phyloP scores from a whole-genome alignment of 2,113 vertebrate genomes.

The Malaclemys terrapin region DNA sequence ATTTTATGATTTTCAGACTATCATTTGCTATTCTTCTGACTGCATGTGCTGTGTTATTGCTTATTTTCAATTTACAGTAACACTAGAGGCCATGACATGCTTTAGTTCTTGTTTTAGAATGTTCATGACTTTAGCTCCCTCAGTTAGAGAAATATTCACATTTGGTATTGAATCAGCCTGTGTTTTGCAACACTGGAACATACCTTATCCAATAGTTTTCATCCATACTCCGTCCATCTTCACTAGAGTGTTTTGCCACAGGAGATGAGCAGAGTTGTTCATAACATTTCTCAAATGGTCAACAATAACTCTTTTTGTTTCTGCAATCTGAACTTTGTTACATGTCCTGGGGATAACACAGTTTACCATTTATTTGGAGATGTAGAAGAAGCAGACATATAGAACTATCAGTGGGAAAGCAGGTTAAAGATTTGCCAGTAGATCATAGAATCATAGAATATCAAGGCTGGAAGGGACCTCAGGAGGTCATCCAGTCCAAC shows the following conservation, averaged over 20 bases:
- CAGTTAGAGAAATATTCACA: not conserved
- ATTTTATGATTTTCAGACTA: not conserved
- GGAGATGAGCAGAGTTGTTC: not conserved
- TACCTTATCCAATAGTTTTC: conserved; percentile 9
- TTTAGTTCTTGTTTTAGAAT: not conserved
- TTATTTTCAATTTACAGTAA: not conserved
- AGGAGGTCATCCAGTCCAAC: too few relatives aligned
- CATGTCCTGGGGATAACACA: conserved; percentile 14
- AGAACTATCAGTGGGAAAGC: not conserved
- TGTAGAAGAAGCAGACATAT: not conserved
- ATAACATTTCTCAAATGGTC: conserved; percentile 55
- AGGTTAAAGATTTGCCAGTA: not conserved
- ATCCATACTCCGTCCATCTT: not conserved
- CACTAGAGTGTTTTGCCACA: not conserved
- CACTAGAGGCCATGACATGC: not conserved
- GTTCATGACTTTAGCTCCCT: not conserved
- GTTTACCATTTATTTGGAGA: not conserved
- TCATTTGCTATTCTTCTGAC: fast-evolving
- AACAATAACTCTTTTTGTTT: conserved; percentile 30
- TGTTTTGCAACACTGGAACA: conserved; percentile 15
- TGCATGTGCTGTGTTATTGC: fast-evolving
- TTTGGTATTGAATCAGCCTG: not conserved
- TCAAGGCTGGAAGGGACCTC: too few relatives aligned
- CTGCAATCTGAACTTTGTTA: not conserved
- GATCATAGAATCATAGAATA: too few relatives aligned